Evolutionary conservation across 2,113 vertebrate species (phyloP).

Genomic region (Semnopithecus entellus): DNA sequence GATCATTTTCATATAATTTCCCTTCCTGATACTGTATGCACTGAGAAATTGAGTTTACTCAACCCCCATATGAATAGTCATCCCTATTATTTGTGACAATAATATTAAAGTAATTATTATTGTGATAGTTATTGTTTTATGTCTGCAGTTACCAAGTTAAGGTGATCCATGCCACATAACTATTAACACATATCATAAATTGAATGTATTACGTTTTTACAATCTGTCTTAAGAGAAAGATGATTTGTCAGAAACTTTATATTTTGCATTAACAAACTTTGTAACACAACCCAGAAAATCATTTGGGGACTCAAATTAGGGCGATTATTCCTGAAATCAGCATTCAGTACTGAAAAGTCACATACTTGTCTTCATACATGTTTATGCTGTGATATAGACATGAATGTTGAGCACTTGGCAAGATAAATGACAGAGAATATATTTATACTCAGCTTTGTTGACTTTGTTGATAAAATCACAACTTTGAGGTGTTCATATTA

Average conservation of each 20-base stretch:
- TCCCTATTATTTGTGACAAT: not conserved
- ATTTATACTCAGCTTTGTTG: not conserved
- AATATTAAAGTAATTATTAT: not conserved
- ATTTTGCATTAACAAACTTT: not conserved
- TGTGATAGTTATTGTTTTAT: not conserved
- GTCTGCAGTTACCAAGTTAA: not conserved
- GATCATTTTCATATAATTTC: not conserved
- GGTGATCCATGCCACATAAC: not conserved
- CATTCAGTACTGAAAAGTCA: not conserved
- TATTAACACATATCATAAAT: not conserved
- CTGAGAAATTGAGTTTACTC: not conserved
- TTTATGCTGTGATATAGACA: not conserved
- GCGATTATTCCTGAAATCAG: not conserved
- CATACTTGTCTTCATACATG: not conserved
- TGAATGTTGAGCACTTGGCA: not conserved
- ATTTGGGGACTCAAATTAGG: not conserved
- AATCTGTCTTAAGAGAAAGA: not conserved
- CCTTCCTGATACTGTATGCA: not conserved
- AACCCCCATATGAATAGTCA: not conserved
- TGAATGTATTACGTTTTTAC: not conserved
- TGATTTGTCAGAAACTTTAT: not conserved
- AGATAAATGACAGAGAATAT: constrained; percentile 1
- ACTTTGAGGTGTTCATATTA: not conserved
- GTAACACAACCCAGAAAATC: not conserved
- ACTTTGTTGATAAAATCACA: not conserved